Conservation (phyloP, 1,140 invertebrate genomes). For the Pomacea maculata region DNA sequence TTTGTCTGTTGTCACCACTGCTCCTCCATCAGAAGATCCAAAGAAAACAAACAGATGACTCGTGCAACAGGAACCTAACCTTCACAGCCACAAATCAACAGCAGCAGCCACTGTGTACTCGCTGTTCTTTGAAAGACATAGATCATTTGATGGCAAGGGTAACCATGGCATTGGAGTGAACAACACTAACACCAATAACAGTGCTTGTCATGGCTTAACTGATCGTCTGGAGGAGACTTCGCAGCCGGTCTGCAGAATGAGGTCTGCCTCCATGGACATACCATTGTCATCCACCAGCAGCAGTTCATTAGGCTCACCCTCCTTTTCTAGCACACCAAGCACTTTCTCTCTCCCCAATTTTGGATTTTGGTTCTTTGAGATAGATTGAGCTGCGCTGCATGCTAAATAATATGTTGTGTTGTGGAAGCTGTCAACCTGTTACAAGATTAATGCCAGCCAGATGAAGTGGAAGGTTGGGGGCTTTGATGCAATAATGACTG, state of each 20-base stretch:
- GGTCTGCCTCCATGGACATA: background rate
- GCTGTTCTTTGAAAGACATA: background rate
- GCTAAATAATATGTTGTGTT: too few species aligned
- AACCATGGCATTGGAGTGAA: background rate
- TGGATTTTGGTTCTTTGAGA: background rate
- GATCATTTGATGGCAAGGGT: background rate
- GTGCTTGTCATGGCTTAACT: background rate
- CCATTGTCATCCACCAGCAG: background rate
- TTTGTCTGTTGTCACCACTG: background rate
- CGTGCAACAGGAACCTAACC: too few species aligned
- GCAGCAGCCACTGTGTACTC: background rate
- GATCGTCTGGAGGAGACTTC: background rate
- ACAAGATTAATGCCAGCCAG: too few species aligned
- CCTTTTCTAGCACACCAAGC: background rate
- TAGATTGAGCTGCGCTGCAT: background rate
- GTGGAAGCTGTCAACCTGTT: too few species aligned
- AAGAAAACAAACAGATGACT: too few species aligned
- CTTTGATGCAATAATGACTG: background rate
- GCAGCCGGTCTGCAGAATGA: background rate
- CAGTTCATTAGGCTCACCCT: background rate
- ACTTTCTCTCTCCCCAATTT: background rate
- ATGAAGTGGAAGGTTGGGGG: too few species aligned
- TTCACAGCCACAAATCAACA: too few species aligned
- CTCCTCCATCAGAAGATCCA: too few species aligned
- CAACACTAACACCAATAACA: slow-evolving; percentile 2